Evolutionary conservation across 2,888 invertebrate species (phyloP), one percentile per base, ranked within the genome.

Genomic region (Parthenolecanium corni): DNA sequence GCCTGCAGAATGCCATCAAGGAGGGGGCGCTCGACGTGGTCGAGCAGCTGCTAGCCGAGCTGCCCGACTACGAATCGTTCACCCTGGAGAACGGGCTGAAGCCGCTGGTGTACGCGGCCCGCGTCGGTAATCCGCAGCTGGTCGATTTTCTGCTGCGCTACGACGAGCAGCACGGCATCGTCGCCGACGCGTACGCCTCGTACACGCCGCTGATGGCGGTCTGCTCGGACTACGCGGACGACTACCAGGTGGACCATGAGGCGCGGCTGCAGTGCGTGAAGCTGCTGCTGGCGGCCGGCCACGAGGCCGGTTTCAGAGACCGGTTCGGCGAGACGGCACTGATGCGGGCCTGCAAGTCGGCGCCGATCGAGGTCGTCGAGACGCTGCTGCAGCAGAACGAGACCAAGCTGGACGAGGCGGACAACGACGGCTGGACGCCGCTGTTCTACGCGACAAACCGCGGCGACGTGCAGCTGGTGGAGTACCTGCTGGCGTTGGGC

Each of bases 361-460:
- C 49, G 3, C 24, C 25, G 20, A 24, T 38, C 18, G 49, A 49
- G 2, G 14, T 49, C 1, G 38, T 36, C 1, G 49, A 58, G 12
- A 16, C 25, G 6, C 20, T 58, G 12, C 23, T 58, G 16, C 12
- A 25, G 1, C 31, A 49, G 18, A 20, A 36, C 16, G n/a, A n/a
- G n/a, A 49, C 58, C 14, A n/a, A 49, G 21, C 23, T 58, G 3
- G 38, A 58, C 16, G 36, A 31, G 1, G 14, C 6, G 2, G 49
- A 58, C 38, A 58, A 58, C 16, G 58, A 58, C 14, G 58, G 58
- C 0, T 58, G 58, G 58, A 36, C 49, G 1, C 31, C 58, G 1
- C 31, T 58, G n/a, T 58, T 58, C 21, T 49, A 51, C 38, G 58
- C 58, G 1, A 47, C 36, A 12, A 58, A 49, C 20, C 47, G 21